These are phyloP conservation scores for Euplagia quadripunctaria DNA, from an alignment of 2,888 invertebrate species.

Conservation along the genomic window DNA sequence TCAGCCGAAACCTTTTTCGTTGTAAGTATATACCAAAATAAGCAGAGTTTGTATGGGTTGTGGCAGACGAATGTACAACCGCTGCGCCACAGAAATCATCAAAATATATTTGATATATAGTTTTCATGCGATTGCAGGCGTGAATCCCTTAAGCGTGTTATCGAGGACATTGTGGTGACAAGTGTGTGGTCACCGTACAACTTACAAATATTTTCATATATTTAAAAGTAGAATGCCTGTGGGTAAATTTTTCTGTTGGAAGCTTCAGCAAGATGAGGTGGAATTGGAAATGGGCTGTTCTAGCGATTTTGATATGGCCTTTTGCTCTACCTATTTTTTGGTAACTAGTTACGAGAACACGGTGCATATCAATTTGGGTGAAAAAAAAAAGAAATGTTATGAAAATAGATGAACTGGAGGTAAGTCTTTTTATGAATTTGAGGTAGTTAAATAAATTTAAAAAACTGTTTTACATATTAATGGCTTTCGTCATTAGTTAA, in stretches of 20 bases:
- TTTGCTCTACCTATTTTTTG: not conserved
- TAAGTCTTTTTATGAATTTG: not conserved
- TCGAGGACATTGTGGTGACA: not conserved
- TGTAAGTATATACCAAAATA: not conserved
- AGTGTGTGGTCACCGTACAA: not conserved
- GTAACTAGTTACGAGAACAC: not conserved
- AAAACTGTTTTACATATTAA: not conserved
- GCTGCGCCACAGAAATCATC: too few species aligned
- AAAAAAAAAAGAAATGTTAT: not conserved
- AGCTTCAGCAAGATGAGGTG: not conserved
- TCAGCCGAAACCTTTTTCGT: not conserved
- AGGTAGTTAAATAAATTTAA: not conserved
- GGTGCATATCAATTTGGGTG: not conserved
- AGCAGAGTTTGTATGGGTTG: too few species aligned
- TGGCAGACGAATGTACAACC: too few species aligned
- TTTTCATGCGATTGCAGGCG: not conserved
- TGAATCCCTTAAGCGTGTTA: not conserved
- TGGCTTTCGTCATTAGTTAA: not conserved
- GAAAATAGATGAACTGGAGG: not conserved
- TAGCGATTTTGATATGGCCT: not conserved
- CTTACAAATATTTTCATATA: not conserved
- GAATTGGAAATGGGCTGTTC: not conserved
- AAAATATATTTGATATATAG: too few species aligned
- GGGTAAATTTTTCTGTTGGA: not conserved
- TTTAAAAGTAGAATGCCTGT: not conserved